Percentiles rank a stretch among this genome's conserved stretches.
Evolutionary conservation across 1,140 invertebrate species (phyloP).

Genomic region (Elymnias hypermnestra): DNA sequence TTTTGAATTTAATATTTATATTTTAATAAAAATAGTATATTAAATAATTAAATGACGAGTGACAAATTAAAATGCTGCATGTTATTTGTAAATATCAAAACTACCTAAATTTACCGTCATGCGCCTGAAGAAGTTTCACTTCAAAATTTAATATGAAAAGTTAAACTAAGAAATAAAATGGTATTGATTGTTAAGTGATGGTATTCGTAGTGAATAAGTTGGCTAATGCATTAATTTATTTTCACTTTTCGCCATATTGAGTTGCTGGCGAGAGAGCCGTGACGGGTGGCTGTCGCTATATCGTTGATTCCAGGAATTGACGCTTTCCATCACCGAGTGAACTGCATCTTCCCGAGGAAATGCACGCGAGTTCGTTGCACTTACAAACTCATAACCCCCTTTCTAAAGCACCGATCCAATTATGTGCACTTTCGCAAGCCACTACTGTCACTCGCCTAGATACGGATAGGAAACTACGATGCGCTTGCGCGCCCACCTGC

Average conservation of each 20-base stretch:
- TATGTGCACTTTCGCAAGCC: constrained; percentile 74
- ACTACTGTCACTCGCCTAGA: constrained; percentile 73
- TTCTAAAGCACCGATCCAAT: constrained; percentile 75
- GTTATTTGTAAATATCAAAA: too few species aligned
- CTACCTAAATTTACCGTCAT: too few species aligned
- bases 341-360: constrained; percentile 70
- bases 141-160: too few species aligned
- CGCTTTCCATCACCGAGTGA: constrained; percentile 58
- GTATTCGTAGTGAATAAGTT: constrained; percentile 6
- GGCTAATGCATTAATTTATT: constrained; percentile 42
- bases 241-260: constrained; percentile 65
- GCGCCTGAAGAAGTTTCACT: too few species aligned
- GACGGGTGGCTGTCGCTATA: constrained; percentile 33
- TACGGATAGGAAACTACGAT: constrained; percentile 69
- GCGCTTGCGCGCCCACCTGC: constrained; percentile 55
- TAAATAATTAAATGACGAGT: too few species aligned
- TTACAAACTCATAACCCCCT: constrained; percentile 75
- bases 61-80: too few species aligned
- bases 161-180: too few species aligned
- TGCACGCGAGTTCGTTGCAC: constrained; percentile 70
- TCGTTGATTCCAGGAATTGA: constrained; percentile 59
- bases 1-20: too few species aligned
- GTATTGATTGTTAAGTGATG: too few species aligned
- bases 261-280: constrained; percentile 40
- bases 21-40: too few species aligned